These are phyloP conservation scores for Hololepta plana DNA, from an alignment of 2,888 invertebrate genomes.

Conservation along the genomic window DNA sequence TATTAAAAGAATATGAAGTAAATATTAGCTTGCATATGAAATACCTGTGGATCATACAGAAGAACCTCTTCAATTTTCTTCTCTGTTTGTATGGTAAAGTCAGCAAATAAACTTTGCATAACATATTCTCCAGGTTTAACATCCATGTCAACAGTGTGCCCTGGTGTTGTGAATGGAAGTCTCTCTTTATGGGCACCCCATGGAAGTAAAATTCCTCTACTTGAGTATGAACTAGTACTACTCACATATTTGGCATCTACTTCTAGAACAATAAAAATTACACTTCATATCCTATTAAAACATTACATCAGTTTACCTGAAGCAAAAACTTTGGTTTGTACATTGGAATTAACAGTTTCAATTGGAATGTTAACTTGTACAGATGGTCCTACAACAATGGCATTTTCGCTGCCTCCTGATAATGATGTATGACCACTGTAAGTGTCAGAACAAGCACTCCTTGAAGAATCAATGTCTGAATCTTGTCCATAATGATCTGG, in stretches of 20 bases:
- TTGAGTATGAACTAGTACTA: no score
- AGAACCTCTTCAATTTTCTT: constrained; percentile 86
- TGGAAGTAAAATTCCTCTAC: constrained; percentile 48
- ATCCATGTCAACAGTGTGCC: constrained; percentile 34
- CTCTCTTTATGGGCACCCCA: constrained; percentile 71
- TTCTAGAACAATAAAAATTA: constrained; percentile 11
- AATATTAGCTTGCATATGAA: constrained; percentile 7
- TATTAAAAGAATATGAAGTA: constrained; percentile 2
- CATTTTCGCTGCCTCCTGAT: constrained; percentile 23
- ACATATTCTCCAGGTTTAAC: constrained; percentile 88
- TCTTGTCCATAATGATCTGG: no score
- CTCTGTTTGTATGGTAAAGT: constrained; percentile 88
- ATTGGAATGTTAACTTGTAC: constrained; percentile 22
- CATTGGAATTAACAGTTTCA: no score
- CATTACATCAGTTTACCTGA: no score
- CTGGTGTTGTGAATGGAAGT: constrained; percentile 16
- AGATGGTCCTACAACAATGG: constrained; percentile 15
- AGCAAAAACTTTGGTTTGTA: no score
- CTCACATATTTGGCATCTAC: constrained; percentile 12
- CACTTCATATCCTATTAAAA: no score
- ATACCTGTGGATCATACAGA: constrained; percentile 74
- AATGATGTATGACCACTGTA: constrained; percentile 26
- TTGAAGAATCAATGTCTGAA: constrained; percentile 25
- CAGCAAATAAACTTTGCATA: constrained; percentile 85
- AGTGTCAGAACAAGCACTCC: constrained; percentile 26